Evolutionary conservation across 2,113 vertebrate genomes (phyloP).

Genomic region (Sminthopsis crassicaudata): DNA sequence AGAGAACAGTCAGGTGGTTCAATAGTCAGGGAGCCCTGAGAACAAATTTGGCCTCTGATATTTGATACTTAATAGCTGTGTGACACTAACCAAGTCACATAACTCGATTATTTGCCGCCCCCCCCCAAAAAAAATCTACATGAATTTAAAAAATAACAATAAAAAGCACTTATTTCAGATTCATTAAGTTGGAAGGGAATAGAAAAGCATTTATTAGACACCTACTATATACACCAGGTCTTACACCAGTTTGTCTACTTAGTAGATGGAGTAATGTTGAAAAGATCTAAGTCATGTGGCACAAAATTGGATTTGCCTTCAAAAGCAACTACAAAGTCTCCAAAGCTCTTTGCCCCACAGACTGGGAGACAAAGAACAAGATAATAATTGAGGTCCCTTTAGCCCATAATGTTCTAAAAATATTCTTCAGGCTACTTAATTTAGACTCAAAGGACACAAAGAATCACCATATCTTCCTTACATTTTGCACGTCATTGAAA

Average conservation of each 20-base stretch:
- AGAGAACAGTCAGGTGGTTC: too few species aligned
- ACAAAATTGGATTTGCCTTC: neutral
- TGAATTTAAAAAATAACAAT: neutral
- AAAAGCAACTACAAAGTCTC: neutral
- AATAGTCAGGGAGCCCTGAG: too few species aligned
- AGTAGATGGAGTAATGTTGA: neutral
- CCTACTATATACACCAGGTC: neutral
- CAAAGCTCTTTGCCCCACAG: neutral
- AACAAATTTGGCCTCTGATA: too few species aligned
- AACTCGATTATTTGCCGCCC: too few species aligned
- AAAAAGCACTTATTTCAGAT: neutral
- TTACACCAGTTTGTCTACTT: neutral
- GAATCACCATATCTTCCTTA: slow-evolving; percentile 28
- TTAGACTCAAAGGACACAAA: slow-evolving; percentile 21
- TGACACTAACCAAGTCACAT: too few species aligned
- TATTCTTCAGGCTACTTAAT: slow-evolving; percentile 35
- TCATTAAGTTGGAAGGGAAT: neutral
- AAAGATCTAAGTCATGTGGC: neutral
- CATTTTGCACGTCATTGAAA: slow-evolving; percentile 42
- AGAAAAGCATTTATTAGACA: neutral
- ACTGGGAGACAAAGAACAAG: neutral
- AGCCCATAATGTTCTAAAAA: slow-evolving; percentile 33
- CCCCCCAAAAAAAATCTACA: neutral
- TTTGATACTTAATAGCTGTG: too few species aligned
- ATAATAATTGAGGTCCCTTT: neutral